Base-by-base conservation (phyloP, 1,140 invertebrate genomes). In the Drosophila setifemur region DNA sequence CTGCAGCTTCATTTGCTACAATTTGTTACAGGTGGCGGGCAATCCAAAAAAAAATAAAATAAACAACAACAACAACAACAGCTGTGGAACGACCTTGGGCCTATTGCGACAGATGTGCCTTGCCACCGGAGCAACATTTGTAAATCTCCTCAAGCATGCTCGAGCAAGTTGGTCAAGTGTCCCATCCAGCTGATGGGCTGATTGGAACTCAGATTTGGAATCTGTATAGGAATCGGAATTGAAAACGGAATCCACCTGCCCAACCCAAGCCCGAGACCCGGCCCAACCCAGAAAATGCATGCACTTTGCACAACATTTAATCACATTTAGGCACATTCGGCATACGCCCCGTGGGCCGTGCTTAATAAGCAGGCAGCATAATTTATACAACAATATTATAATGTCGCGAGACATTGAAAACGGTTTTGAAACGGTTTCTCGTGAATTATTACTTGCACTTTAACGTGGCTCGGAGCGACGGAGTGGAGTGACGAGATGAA, bases 361-460 rank as follows among this genome's bases (percentile, higher is more conserved):
- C 44, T 61, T 68, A 55, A 77, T 42, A 66, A 23, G 47, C 53
- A 16, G n/a, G 39, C 60, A 52, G 28, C 81, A 85, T 85, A 87
- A 87, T 86, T 85, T 85, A 85, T 87, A 68, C 81, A 72, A 64
- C 63, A 69, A 73, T 81, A 86, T 81, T 73, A 86, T 82, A 81
- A 81, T 85, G 79, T 85, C 79, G 73, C 64, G 55, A 86, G 75
- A 58, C 78, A 83, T 83, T 82, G 78, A 82, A 81, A 82, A 66
- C 72, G 73, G 75, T 86, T 79, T 86, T 81, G 75, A 86, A 86
- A 85, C n/a, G n/a, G n/a, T n/a, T n/a, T n/a, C 69, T 76, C 40
- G 63, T 86, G 81, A 86, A 73, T 87, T 86, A 86, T 86, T 86
- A 86, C 81, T 87, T 86, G 81, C 81, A 86, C 81, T 86, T 86